Conservation (phyloP, 2,888 invertebrate species). For the Gymnocheta viridis region DNA sequence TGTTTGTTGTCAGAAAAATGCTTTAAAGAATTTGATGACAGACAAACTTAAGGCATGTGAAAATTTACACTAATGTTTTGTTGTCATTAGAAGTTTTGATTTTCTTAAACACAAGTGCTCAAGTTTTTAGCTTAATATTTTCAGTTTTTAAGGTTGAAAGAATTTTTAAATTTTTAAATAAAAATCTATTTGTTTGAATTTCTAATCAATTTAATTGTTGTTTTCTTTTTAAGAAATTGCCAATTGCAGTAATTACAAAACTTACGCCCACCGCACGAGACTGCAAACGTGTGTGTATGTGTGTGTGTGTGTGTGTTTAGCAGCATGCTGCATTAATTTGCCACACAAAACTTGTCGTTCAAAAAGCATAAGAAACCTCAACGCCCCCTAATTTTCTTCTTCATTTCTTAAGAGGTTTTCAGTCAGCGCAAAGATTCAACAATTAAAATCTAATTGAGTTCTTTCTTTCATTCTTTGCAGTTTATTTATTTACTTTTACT, state of each 20-base stretch:
- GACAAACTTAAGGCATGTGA: constrained; percentile 26
- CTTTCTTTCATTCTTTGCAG: constrained; percentile 40
- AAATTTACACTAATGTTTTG: constrained; percentile 3
- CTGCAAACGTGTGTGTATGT: background rate
- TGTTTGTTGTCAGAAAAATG: constrained; percentile 43
- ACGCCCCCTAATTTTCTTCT: background rate
- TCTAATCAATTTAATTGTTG: constrained; percentile 18
- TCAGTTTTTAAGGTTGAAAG: too few species aligned
- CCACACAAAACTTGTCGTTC: background rate
- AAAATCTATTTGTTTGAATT: background rate
- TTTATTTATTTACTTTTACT: background rate
- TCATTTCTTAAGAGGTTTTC: background rate
- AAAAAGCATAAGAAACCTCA: background rate
- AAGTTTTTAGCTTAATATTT: background rate
- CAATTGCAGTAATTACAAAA: background rate
- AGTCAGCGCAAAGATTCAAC: constrained; percentile 30
- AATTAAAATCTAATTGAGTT: constrained; percentile 66
- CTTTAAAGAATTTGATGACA: constrained; percentile 30
- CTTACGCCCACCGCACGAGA: constrained; percentile 13
- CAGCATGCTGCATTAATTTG: background rate
- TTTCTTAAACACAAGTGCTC: constrained; percentile 1
- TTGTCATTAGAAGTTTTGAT: background rate
- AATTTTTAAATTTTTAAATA: too few species aligned
- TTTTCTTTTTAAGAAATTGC: background rate
- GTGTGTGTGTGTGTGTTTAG: background rate